Conservation (phyloP, 1,140 invertebrate species). For the Drosophila ananassae region DNA sequence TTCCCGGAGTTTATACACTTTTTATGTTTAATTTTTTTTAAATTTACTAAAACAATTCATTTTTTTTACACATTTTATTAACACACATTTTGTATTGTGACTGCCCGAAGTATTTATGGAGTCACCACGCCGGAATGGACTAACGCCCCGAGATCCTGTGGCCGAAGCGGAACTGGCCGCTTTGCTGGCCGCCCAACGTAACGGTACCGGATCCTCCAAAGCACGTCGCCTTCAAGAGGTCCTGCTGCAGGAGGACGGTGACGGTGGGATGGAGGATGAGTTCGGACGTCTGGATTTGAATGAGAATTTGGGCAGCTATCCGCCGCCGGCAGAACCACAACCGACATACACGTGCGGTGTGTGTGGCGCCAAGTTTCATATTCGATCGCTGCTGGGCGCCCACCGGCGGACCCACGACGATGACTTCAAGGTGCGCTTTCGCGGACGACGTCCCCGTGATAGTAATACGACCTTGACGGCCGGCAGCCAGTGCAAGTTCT, state of each 20-base stretch:
- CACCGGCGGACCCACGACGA: conserved; percentile 66
- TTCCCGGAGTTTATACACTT: neutral
- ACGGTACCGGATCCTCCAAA: conserved; percentile 5
- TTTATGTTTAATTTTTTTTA: neutral
- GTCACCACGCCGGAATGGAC: conserved; percentile 61
- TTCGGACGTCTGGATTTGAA: neutral
- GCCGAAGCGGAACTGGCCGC: conserved; percentile 38
- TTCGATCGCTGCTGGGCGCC: conserved; percentile 59
- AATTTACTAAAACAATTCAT: neutral
- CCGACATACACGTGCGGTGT: conserved; percentile 50
- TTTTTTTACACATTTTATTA: neutral
- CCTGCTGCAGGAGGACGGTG: conserved; percentile 12
- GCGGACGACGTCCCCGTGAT: neutral
- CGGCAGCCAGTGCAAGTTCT: conserved; percentile 55
- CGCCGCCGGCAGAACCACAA: neutral
- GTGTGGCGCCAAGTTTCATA: conserved; percentile 59
- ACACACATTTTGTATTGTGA: neutral
- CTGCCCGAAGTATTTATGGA: conserved; percentile 12
- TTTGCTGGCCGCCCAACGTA: conserved; percentile 3
- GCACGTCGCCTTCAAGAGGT: conserved; percentile 11
- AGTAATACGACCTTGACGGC: conserved; percentile 27
- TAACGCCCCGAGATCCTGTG: conserved; percentile 40
- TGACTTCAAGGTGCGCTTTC: conserved; percentile 60
- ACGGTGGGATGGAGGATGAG: neutral
- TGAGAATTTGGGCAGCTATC: conserved; percentile 5